Evolutionary conservation across 2,113 vertebrate species (phyloP).

Genomic region (Physeter macrocephalus): DNA sequence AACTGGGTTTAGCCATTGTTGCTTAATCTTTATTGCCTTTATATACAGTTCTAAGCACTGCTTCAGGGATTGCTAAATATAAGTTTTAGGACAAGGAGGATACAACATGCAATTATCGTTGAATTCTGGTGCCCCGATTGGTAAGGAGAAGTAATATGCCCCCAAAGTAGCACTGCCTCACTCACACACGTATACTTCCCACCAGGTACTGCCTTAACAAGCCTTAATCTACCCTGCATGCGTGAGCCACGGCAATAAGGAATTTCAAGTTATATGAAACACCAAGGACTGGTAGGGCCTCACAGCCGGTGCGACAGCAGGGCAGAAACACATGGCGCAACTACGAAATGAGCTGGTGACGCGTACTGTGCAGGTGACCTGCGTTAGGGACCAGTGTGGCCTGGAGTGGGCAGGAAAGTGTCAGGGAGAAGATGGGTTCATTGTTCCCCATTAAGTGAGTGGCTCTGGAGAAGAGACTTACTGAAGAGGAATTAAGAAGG

Average conservation of each 20-base stretch:
- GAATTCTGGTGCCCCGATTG: background rate
- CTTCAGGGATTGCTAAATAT: background rate
- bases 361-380: accelerated
- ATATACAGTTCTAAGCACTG: background rate
- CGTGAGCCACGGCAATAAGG: background rate
- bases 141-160: background rate
- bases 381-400: accelerated
- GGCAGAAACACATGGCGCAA: background rate
- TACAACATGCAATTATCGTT: background rate
- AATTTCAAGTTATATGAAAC: background rate
- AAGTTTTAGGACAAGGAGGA: background rate
- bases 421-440: background rate
- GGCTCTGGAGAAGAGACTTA: background rate
- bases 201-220: background rate
- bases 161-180: background rate
- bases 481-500: background rate
- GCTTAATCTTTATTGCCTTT: background rate
- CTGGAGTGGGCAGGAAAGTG: background rate
- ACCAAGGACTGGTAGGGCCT: accelerated
- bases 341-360: accelerated
- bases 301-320: background rate
- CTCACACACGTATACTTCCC: background rate
- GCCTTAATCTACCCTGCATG: background rate
- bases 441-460: too few relatives aligned
- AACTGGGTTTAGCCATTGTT: constrained; percentile 19